phyloP scores from a whole-genome alignment of 2,888 invertebrate species.

The Eutolmus rufibarbis region DNA sequence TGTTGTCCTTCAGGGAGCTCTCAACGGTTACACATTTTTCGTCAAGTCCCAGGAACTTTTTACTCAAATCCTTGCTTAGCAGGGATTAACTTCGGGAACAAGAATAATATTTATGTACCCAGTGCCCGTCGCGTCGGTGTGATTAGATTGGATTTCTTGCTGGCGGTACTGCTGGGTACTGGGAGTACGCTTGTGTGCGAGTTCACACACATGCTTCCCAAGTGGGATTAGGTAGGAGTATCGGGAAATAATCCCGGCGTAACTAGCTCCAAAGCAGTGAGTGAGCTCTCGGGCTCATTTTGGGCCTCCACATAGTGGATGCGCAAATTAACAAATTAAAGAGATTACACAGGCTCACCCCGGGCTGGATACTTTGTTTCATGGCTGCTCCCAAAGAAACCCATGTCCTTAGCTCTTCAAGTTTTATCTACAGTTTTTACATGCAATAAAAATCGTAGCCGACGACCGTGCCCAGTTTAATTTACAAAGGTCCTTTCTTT shows the following conservation, averaged over 20 bases:
- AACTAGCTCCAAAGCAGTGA: slow-evolving; percentile 10
- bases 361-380: slow-evolving; percentile 9
- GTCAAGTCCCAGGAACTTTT: slow-evolving; percentile 40
- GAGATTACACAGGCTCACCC: slow-evolving; percentile 30
- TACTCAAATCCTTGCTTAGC: slow-evolving; percentile 42
- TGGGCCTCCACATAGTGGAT: background rate
- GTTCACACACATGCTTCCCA: background rate
- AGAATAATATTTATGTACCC: slow-evolving; percentile 39
- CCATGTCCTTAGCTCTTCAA: background rate
- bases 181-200: background rate
- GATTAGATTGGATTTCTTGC: slow-evolving; percentile 20
- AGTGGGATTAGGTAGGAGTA: slow-evolving; percentile 14
- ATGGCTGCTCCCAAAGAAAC: background rate
- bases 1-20: slow-evolving; percentile 31
- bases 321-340: slow-evolving; percentile 43
- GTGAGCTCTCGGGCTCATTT: background rate
- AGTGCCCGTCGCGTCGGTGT: background rate
- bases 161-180: background rate
- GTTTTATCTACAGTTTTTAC: slow-evolving; percentile 1
- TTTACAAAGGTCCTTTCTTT: slow-evolving; percentile 14
- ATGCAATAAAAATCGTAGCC: slow-evolving; percentile 15
- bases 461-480: background rate
- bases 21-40: slow-evolving; percentile 29
- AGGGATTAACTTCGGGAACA: slow-evolving; percentile 41
- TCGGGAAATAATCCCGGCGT: slow-evolving; percentile 18